A percentile compares a stretch with the other conserved stretches of the same genome.
Conservation (phyloP, 2,888 invertebrate species). For the Scaptomyza reducta region DNA sequence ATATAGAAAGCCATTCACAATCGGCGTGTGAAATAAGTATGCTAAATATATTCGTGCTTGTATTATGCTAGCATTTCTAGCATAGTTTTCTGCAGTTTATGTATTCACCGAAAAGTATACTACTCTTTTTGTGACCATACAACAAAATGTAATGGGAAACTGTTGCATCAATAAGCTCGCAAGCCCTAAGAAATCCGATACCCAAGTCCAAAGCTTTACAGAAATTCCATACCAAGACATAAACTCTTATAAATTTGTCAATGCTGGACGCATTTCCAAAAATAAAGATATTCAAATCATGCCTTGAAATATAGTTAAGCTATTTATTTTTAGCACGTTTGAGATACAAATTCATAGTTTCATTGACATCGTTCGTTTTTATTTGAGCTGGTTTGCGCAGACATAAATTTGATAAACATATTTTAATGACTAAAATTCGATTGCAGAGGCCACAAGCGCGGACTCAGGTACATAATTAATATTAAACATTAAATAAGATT, state of each 20-base stretch:
- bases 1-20: not conserved
- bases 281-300: too few species aligned
- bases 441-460: slow-evolving; percentile 51
- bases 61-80: slow-evolving; percentile 10
- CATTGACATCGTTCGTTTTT: slow-evolving; percentile 55
- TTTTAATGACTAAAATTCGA: slow-evolving; percentile 81
- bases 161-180: too few species aligned
- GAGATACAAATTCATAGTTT: not conserved
- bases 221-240: too few species aligned
- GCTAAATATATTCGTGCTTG: not conserved
- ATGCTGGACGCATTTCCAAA: too few species aligned
- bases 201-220: too few species aligned
- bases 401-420: slow-evolving; percentile 68
- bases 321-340: too few species aligned
- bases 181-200: too few species aligned
- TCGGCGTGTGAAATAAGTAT: not conserved
- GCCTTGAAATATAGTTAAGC: too few species aligned
- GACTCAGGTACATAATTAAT: slow-evolving; percentile 67
- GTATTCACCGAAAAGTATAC: not conserved
- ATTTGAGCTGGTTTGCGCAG: slow-evolving; percentile 62
- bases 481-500: slow-evolving; percentile 76
- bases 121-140: too few species aligned
- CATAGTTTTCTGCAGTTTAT: slow-evolving; percentile 22
- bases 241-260: too few species aligned
- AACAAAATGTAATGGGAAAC: too few species aligned